Conservation (phyloP, 2,888 invertebrate genomes). For the Dryobota labecula region DNA sequence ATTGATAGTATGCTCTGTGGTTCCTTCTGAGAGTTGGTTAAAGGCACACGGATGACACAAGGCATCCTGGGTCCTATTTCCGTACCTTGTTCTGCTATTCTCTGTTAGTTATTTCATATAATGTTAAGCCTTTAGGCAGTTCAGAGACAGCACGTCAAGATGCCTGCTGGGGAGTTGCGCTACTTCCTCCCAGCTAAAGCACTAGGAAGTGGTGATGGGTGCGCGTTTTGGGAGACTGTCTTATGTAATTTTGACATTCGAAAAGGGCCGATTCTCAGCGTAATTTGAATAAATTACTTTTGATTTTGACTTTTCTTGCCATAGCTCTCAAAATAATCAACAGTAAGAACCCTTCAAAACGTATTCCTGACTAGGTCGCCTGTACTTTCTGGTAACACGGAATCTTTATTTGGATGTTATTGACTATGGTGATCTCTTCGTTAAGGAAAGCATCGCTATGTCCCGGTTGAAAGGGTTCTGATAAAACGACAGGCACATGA, state of each 20-base stretch:
- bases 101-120: neutral
- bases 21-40: neutral
- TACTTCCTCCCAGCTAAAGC: too few relatives aligned
- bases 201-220: too few relatives aligned
- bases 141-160: neutral
- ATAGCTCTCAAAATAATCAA: neutral
- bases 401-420: neutral
- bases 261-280: too few relatives aligned
- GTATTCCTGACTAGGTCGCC: neutral
- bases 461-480: neutral
- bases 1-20: slow-evolving; percentile 14
- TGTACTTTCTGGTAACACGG: neutral
- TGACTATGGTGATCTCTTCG: neutral
- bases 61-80: neutral
- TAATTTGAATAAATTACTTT: too few relatives aligned
- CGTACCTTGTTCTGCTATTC: neutral
- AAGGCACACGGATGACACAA: neutral
- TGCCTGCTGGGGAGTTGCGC: too few relatives aligned
- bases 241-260: too few relatives aligned
- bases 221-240: too few relatives aligned
- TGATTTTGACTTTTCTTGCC: too few relatives aligned
- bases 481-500: too few relatives aligned
- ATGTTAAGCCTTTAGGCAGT: too few relatives aligned
- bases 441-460: neutral
- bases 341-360: neutral